Conservation (phyloP, 2,888 invertebrate species). For the Drosophila borealis region DNA sequence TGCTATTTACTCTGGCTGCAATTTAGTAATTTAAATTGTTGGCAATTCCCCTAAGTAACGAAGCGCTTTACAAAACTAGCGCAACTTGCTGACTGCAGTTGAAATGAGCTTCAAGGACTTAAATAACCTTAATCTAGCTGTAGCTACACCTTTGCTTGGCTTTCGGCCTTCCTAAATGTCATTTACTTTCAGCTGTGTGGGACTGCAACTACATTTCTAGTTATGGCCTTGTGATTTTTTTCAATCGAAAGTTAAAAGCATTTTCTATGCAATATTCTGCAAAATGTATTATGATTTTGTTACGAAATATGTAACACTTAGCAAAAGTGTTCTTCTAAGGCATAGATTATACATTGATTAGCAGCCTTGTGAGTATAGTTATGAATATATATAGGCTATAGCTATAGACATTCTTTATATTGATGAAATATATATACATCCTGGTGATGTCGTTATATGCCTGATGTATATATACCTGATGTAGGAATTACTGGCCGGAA, state of each 20-base stretch:
- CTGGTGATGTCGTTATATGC: too few relatives aligned
- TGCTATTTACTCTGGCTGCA: not conserved
- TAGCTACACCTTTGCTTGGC: conserved; percentile 44
- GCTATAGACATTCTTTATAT: too few relatives aligned
- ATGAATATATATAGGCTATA: too few relatives aligned
- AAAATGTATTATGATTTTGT: not conserved
- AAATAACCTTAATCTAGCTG: conserved; percentile 37
- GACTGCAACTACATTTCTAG: conserved; percentile 24
- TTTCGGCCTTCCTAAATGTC: conserved; percentile 54
- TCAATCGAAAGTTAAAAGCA: conserved; percentile 38
- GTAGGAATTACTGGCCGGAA: too few relatives aligned
- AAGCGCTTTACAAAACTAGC: not conserved
- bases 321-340: too few relatives aligned
- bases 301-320: not conserved
- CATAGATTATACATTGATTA: too few relatives aligned
- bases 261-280: conserved; percentile 12
- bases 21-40: not conserved
- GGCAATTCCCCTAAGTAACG: not conserved
- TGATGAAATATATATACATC: too few relatives aligned
- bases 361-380: too few relatives aligned
- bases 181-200: conserved; percentile 38
- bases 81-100: conserved; percentile 13
- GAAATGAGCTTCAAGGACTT: conserved; percentile 43
- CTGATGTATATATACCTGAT: too few relatives aligned
- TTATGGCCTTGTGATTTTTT: conserved; percentile 42